Conservation (phyloP, 2,113 vertebrate species). For the pig (Sus scrofa) region T2T-Sscrofa CM000817.6:6484501-6485000, state of each 20-base stretch:
- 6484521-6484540: background rate
- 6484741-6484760: background rate
- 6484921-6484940: background rate
- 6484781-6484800: background rate
- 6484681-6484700: background rate
- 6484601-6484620: background rate
- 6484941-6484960: background rate
- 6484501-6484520: background rate
- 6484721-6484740: background rate
- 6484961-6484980: background rate
- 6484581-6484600: background rate
- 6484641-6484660: background rate
- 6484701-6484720: background rate
- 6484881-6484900: background rate
- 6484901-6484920: background rate
- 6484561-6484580: background rate
- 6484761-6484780: background rate
- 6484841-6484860: background rate
- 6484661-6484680: background rate
- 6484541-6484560: rapidly evolving
- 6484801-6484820: background rate
- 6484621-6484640: background rate
- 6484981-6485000: background rate
- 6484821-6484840: background rate
- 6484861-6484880: background rate